Base-by-base conservation (phyloP, 2,888 invertebrate species). In the Gastracanthus pulcherrimus region DNA sequence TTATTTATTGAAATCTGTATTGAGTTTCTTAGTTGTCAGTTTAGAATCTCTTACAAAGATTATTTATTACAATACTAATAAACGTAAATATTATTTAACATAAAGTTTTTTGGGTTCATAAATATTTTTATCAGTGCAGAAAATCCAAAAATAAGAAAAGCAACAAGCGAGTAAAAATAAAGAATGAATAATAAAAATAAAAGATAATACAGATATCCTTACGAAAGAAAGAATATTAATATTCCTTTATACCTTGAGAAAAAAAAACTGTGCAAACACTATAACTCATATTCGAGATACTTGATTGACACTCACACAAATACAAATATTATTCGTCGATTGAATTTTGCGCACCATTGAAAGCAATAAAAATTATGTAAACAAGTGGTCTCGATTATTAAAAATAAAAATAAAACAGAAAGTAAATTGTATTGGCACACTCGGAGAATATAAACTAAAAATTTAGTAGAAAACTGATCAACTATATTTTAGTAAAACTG, bases 161-260 rank as follows among this genome's bases (percentile, higher is more conserved):
- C 26, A 75, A 82, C 75, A n/a, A 72, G 19, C 31, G 19, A 34
- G 19, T 62, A 34, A 77, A 81, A 82, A 80, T 82, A 80, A 76
- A 71, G 55, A 77, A 81, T 70, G 66, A 82, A 79, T 66, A 81
- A 62, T 77, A 81, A 36, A 82, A 80, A 60, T 79, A 62, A 77
- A 81, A 36, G 60, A 70, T 26, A 69, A 76, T 81, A 76, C 58
- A 55, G 58, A 77, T 85, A 85, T 82, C 79, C 72, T 83, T 79
- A 84, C 62, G 71, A 78, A 78, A 69, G 48, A 51, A 75, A 75
- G 23, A 74, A n/a, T 51, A 64, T 48, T 69, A 51, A 36, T 34
- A 71, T 51, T 75, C 45, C 58, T 66, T 81, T 76, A 72, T 76
- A 81, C 34, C 51, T 71, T 76, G 58, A 60, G 34, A 51, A 72